These are phyloP conservation scores for Protosalanx chinensis DNA, from an alignment of 2,797 vertebrate species.

Conservation along the genomic window DNA sequence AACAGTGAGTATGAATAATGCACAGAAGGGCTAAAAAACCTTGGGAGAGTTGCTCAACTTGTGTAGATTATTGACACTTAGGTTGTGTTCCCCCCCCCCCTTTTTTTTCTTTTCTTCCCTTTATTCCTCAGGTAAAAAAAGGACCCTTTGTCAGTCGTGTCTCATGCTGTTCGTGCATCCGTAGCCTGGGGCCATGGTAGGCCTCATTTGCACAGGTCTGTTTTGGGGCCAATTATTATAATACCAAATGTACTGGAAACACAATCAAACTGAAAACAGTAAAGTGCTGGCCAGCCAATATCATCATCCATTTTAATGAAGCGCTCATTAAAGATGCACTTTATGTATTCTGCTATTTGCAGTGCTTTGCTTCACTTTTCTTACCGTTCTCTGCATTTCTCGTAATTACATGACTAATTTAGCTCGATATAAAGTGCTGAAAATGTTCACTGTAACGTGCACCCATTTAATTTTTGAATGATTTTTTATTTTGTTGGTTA, in stretches of 20 bases:
- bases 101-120: conserved; percentile 7
- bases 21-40: conserved; percentile 66
- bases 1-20: conserved; percentile 72
- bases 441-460: not conserved
- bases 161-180: conserved; percentile 64
- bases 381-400: conserved; percentile 24
- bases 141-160: conserved; percentile 70
- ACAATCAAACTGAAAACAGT: conserved; percentile 70
- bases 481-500: not conserved
- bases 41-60: conserved; percentile 71
- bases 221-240: conserved; percentile 79
- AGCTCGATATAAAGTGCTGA: not conserved
- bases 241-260: conserved; percentile 74
- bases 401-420: conserved; percentile 14
- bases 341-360: conserved; percentile 53
- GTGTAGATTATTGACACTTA: conserved; percentile 76
- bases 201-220: conserved; percentile 74
- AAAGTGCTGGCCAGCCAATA: conserved; percentile 49
- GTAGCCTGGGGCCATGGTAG: conserved; percentile 71
- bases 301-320: conserved; percentile 66
- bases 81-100: conserved; percentile 31
- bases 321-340: conserved; percentile 61
- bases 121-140: conserved; percentile 67
- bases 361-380: conserved; percentile 35
- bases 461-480: not conserved